Evolutionary conservation across 1,140 invertebrate genomes (phyloP).

Genomic region (Orchesella cincta): DNA sequence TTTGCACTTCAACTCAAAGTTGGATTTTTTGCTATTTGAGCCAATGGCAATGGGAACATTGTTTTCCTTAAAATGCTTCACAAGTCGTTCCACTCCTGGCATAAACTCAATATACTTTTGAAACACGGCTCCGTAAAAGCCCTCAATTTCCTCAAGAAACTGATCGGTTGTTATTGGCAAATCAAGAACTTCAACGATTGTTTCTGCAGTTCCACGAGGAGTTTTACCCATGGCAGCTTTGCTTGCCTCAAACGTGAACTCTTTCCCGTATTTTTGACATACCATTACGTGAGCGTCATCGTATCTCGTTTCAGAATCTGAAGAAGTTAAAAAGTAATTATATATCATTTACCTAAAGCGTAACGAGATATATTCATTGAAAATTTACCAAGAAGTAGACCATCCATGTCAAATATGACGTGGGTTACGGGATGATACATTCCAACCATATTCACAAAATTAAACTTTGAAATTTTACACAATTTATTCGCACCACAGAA

Average conservation of each 20-base stretch:
- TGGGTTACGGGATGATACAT: constrained; percentile 45
- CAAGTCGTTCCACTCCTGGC: constrained; percentile 76
- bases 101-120: constrained; percentile 29
- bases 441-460: no score
- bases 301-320: constrained; percentile 43
- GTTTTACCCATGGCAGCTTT: constrained; percentile 21
- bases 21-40: constrained; percentile 78
- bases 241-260: constrained; percentile 40
- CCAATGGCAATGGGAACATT: constrained; percentile 83
- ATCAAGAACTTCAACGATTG: constrained; percentile 30
- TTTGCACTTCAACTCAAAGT: constrained; percentile 76
- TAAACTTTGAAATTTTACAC: no score
- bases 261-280: constrained; percentile 34
- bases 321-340: neutral
- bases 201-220: constrained; percentile 28
- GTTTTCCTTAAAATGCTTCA: constrained; percentile 75
- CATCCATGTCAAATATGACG: constrained; percentile 49
- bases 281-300: constrained; percentile 21
- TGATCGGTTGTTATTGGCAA: constrained; percentile 35
- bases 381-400: constrained; percentile 38
- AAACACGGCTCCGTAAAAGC: constrained; percentile 30
- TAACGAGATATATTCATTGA: neutral
- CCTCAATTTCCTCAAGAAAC: constrained; percentile 30
- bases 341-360: neutral
- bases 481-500: no score